A percentile compares a stretch with the other conserved stretches of the same genome.
Conservation (phyloP, 2,797 vertebrate genomes). For the Pogonophryne albipinna region DNA sequence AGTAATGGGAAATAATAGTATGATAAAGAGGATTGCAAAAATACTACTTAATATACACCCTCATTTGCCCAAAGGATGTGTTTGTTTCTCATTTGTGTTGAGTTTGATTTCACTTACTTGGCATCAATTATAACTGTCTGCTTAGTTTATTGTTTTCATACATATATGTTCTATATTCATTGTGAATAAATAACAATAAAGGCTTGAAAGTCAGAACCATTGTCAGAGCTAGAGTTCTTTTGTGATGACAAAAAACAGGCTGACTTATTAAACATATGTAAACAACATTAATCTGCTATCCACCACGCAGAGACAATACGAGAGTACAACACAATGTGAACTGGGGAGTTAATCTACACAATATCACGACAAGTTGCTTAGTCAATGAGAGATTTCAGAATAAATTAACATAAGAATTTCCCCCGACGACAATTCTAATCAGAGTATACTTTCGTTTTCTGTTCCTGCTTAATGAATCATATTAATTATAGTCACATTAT, state of each 20-base stretch:
- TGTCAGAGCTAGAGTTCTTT: constrained; percentile 14
- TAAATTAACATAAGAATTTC: constrained; percentile 93
- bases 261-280: constrained; percentile 73
- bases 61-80: too few species aligned
- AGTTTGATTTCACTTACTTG: neutral
- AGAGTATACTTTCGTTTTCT: constrained; percentile 96
- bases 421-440: constrained; percentile 89
- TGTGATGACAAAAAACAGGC: constrained; percentile 39
- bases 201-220: neutral
- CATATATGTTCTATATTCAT: neutral
- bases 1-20: neutral
- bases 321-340: constrained; percentile 73
- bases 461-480: constrained; percentile 99
- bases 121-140: neutral
- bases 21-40: neutral
- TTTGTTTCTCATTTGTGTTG: neutral
- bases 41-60: neutral
- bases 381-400: constrained; percentile 92
- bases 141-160: neutral
- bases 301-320: constrained; percentile 68
- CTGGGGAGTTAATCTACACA: constrained; percentile 86
- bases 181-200: neutral
- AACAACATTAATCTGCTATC: constrained; percentile 74
- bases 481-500: constrained; percentile 99
- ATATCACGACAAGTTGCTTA: constrained; percentile 91